A percentile compares a stretch with the other conserved stretches of the same genome.
Evolutionary conservation across 2,797 vertebrate species (phyloP).

Genomic region (Mastacembelus armatus): DNA sequence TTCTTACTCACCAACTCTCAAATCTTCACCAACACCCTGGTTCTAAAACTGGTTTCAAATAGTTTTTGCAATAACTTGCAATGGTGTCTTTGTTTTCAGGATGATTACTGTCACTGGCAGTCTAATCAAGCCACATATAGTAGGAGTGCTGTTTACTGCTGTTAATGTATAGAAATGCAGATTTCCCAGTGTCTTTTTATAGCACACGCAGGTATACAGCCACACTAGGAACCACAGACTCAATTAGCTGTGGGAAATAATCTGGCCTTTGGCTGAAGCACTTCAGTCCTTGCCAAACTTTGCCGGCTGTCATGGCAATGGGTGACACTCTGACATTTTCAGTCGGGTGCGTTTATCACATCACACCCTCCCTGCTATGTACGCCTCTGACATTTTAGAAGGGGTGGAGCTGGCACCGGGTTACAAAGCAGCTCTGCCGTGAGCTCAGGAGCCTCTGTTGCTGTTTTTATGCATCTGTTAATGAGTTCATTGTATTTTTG

Average conservation of each 20-base stretch:
- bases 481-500: constrained; percentile 25
- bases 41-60: constrained; percentile 7
- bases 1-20: background rate
- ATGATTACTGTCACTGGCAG: constrained; percentile 19
- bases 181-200: constrained; percentile 32
- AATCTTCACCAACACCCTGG: background rate
- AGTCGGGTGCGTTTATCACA: constrained; percentile 71
- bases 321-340: constrained; percentile 81
- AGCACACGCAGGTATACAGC: constrained; percentile 19
- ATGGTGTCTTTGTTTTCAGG: constrained; percentile 16
- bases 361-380: constrained; percentile 62
- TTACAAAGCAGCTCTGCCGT: constrained; percentile 28
- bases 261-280: constrained; percentile 78
- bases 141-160: constrained; percentile 19
- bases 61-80: background rate
- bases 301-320: constrained; percentile 79
- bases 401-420: constrained; percentile 50
- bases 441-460: constrained; percentile 26
- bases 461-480: constrained; percentile 18
- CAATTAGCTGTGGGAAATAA: constrained; percentile 72
- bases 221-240: constrained; percentile 45
- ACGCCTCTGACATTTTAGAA: constrained; percentile 80
- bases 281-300: constrained; percentile 76
- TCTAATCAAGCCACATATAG: constrained; percentile 25
- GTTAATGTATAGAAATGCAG: constrained; percentile 4